A percentile compares a stretch with the other conserved stretches of the same genome.
These are phyloP conservation scores for Gymnoscelis rufifasciata DNA, from an alignment of 2,888 invertebrate genomes.

Conservation along the genomic window DNA sequence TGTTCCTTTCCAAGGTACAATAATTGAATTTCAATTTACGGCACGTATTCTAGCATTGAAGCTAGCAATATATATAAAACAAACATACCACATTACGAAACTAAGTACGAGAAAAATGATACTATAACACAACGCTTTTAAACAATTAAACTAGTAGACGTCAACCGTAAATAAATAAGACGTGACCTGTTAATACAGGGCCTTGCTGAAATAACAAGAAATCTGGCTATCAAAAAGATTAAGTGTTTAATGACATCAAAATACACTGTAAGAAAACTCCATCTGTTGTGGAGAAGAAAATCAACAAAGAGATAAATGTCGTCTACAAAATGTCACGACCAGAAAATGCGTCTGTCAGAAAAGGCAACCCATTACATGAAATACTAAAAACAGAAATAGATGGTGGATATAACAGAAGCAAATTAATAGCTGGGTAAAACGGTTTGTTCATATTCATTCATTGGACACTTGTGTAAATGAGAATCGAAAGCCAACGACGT, in stretches of 20 bases:
- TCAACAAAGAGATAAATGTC: background rate
- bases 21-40: background rate
- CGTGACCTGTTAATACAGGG: too few relatives aligned
- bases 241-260: too few relatives aligned
- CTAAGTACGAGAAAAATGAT: too few relatives aligned
- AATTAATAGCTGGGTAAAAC: conserved; percentile 1
- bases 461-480: conserved; percentile 26
- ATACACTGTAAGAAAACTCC: too few relatives aligned
- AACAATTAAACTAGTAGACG: too few relatives aligned
- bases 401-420: background rate
- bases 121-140: too few relatives aligned
- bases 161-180: too few relatives aligned
- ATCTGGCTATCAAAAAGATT: too few relatives aligned
- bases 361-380: background rate
- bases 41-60: too few relatives aligned
- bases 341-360: background rate
- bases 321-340: conserved; percentile 5
- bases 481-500: conserved; percentile 33
- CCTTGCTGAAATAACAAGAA: too few relatives aligned
- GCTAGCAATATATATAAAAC: too few relatives aligned
- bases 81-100: too few relatives aligned
- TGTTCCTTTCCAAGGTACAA: background rate
- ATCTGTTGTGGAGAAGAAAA: background rate
- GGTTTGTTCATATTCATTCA: conserved; percentile 12
- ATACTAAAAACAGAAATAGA: background rate